These are phyloP conservation scores for Colostygia pectinataria DNA, from an alignment of 2,888 invertebrate genomes.

Conservation along the genomic window DNA sequence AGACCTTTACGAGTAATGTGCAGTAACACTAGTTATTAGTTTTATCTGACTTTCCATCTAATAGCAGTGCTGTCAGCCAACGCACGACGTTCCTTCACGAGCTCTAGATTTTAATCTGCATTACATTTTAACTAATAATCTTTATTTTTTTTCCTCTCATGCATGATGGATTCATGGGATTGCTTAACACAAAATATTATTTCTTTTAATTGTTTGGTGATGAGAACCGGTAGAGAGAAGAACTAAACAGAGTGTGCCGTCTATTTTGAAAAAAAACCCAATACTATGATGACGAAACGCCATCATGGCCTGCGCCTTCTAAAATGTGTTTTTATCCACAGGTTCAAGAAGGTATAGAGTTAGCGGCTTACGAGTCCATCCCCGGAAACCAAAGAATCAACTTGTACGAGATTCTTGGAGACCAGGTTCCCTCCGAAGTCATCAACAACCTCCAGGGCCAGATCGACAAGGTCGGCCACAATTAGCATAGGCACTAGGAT, in stretches of 20 bases:
- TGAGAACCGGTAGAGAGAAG: no score
- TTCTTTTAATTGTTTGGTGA: no score
- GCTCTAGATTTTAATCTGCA: constrained; percentile 1
- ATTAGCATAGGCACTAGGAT: constrained; percentile 46
- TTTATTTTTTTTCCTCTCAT: no score
- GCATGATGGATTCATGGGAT: no score
- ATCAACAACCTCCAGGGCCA: constrained; percentile 93
- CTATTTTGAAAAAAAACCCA: no score
- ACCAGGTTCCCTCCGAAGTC: constrained; percentile 93
- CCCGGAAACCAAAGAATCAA: constrained; percentile 93
- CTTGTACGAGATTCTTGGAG: constrained; percentile 92
- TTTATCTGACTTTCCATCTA: constrained; percentile 13
- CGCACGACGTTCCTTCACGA: not conserved
- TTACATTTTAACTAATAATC: not conserved
- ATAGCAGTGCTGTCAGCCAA: not conserved
- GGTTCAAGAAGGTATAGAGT: constrained; percentile 93
- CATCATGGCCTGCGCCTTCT: no score
- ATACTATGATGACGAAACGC: no score
- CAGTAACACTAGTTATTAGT: constrained; percentile 1
- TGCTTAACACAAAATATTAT: no score
- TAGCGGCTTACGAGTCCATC: constrained; percentile 93
- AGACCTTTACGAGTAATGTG: constrained; percentile 6
- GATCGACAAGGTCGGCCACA: constrained; percentile 91
- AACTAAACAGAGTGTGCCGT: no score
- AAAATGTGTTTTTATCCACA: constrained; percentile 39